Evolutionary conservation across 64 coral and sea anemone species (phyloP).

Genomic region (Actinia tenebrosa): DNA sequence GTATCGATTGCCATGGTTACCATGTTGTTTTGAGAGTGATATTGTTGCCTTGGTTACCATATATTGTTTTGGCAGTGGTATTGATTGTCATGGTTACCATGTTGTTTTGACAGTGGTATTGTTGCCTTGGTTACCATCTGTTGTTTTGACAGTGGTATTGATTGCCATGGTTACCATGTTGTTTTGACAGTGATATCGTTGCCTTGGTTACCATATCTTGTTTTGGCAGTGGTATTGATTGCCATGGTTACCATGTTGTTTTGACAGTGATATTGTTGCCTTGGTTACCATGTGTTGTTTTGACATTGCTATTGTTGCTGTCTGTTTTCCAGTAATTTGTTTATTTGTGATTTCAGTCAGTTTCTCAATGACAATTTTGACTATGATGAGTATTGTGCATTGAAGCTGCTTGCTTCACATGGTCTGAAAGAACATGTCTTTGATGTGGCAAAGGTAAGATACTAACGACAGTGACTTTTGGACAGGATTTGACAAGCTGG

Average conservation of each 20-base stretch:
- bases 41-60: too few relatives aligned
- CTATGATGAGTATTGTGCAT: conserved; percentile 75
- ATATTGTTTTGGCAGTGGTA: too few relatives aligned
- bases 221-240: background rate
- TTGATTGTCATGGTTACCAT: too few relatives aligned
- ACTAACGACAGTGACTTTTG: too few relatives aligned
- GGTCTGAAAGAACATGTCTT: conserved; percentile 87
- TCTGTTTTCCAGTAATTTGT: background rate
- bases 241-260: background rate
- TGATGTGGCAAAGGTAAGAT: conserved; percentile 86
- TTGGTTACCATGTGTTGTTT: background rate
- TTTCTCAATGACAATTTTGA: conserved; percentile 99
- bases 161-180: too few relatives aligned
- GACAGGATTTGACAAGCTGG: too few relatives aligned
- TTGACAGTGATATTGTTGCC: background rate
- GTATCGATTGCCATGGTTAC: too few relatives aligned
- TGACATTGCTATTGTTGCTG: background rate
- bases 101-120: too few relatives aligned
- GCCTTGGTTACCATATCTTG: background rate
- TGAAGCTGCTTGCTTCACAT: conserved; percentile 64
- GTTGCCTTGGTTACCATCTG: too few relatives aligned
- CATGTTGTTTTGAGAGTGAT: too few relatives aligned
- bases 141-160: too few relatives aligned
- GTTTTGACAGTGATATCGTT: too few relatives aligned
- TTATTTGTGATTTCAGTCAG: conserved; percentile 48